Evolutionary conservation across 2,797 vertebrate genomes (phyloP).

Genomic region (Bovichtus variegatus): DNA sequence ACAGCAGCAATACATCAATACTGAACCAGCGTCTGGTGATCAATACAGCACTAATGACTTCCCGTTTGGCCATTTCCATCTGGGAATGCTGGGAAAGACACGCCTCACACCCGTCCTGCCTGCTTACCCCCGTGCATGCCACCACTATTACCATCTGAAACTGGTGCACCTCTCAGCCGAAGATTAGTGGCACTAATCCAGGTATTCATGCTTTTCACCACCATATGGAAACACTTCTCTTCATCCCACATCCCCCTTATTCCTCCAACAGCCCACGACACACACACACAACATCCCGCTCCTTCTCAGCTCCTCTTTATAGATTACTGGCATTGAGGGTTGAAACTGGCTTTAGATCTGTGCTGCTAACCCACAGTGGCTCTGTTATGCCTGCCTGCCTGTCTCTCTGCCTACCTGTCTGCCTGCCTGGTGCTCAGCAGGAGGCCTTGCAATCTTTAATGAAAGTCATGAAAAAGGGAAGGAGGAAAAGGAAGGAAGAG

Average conservation of each 20-base stretch:
- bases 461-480: constrained; percentile 63
- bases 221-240: constrained; percentile 84
- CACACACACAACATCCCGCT: constrained; percentile 33
- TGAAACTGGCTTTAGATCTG: constrained; percentile 83
- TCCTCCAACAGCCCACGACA: constrained; percentile 31
- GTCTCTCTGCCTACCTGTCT: constrained; percentile 52
- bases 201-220: constrained; percentile 80
- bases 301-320: constrained; percentile 69
- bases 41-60: background rate
- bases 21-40: constrained; percentile 2
- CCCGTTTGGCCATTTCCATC: background rate
- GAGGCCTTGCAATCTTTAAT: constrained; percentile 69
- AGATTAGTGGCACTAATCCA: constrained; percentile 83
- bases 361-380: constrained; percentile 55
- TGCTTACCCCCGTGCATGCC: constrained; percentile 8
- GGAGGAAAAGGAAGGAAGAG: constrained; percentile 21
- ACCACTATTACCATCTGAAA: constrained; percentile 69
- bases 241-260: constrained; percentile 67
- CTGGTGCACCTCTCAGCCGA: constrained; percentile 77
- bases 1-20: background rate
- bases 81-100: background rate
- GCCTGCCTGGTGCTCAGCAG: constrained; percentile 50
- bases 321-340: constrained; percentile 79
- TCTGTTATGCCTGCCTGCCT: constrained; percentile 54
- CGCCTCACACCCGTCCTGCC: constrained; percentile 6